These are phyloP conservation scores for Grammomys surdaster DNA, from an alignment of 2,113 vertebrate genomes.

Conservation along the genomic window DNA sequence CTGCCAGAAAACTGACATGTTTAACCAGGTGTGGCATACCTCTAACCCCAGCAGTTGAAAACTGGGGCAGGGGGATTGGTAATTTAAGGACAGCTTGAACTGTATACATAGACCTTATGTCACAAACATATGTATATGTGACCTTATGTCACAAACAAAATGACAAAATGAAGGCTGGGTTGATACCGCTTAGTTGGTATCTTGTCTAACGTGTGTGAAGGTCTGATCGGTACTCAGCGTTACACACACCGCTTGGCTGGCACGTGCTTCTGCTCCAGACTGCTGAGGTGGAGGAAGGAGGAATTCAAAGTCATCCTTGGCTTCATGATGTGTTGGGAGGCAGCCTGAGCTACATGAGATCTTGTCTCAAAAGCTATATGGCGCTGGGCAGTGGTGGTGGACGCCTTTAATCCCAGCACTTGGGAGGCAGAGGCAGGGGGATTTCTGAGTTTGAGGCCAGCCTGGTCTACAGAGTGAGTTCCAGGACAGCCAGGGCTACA, in stretches of 20 bases:
- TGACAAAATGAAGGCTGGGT: not conserved
- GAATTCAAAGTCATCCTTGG: not conserved
- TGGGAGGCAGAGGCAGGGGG: no score
- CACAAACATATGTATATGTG: no score
- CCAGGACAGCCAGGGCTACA: no score
- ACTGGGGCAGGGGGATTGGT: not conserved
- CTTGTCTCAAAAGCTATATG: not conserved
- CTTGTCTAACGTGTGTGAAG: not conserved
- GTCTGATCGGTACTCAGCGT: not conserved
- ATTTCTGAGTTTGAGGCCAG: no score
- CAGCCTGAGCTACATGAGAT: not conserved
- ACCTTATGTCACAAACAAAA: not conserved
- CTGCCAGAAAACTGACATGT: not conserved
- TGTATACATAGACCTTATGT: not conserved
- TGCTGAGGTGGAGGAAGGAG: not conserved
- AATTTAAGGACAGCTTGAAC: not conserved
- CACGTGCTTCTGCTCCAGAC: not conserved
- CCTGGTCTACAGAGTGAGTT: no score
- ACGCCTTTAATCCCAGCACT: no score
- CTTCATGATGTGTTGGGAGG: not conserved
- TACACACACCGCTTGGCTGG: not conserved
- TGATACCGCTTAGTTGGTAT: not conserved
- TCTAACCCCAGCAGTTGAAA: not conserved
- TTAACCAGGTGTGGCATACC: not conserved
- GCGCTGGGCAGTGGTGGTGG: no score